Conservation (phyloP, 2,888 invertebrate species). For the Noctua janthina region DNA sequence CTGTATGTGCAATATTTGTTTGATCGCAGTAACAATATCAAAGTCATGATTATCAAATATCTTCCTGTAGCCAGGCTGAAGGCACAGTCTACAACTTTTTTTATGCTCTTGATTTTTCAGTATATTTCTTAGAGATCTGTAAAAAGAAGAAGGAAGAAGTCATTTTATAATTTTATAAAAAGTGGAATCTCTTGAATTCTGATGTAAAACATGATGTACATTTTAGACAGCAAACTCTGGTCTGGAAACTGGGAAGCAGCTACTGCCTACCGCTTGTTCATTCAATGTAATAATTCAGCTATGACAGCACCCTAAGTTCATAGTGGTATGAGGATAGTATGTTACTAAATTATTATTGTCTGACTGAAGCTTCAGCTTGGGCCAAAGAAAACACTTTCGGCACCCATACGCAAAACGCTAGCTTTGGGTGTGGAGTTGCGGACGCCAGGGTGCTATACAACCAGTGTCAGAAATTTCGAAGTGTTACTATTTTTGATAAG, state of each 20-base stretch:
- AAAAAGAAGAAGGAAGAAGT: neutral
- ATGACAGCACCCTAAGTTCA: neutral
- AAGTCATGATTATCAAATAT: conserved; percentile 64
- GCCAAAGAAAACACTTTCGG: neutral
- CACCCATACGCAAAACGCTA: neutral
- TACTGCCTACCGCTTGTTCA: neutral
- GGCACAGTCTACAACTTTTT: conserved; percentile 69
- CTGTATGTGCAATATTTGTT: conserved; percentile 69
- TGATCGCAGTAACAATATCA: conserved; percentile 61
- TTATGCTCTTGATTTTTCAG: conserved; percentile 38
- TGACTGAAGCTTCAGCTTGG: neutral
- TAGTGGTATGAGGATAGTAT: neutral
- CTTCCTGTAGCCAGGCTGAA: conserved; percentile 63
- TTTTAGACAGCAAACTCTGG: neutral
- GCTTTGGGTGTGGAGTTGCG: neutral
- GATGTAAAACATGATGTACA: neutral
- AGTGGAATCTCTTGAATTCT: neutral
- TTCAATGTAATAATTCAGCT: conserved; percentile 5
- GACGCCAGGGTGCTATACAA: neutral
- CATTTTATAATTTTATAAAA: neutral
- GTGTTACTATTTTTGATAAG: neutral
- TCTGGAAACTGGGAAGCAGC: neutral
- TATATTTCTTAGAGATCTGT: conserved; percentile 55
- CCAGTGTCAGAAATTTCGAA: neutral
- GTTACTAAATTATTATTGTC: no score